Conservation (phyloP, 1,140 invertebrate species). For the Halyomorpha halys region DNA sequence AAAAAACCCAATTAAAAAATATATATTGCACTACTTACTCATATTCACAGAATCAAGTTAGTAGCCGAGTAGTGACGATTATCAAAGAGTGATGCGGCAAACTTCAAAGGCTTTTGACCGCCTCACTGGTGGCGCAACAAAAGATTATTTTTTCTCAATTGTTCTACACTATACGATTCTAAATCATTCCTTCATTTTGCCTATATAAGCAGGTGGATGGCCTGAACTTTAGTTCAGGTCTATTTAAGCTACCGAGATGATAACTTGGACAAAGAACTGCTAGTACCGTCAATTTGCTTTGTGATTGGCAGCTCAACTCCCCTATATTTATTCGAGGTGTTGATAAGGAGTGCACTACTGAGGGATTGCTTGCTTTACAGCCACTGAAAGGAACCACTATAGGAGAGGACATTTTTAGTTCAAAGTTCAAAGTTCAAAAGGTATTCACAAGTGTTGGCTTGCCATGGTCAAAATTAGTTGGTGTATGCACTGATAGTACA, state of each 20-base stretch:
- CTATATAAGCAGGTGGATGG: conserved; percentile 1
- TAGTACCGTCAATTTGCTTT: neutral
- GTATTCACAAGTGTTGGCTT: neutral
- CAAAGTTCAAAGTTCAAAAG: conserved; percentile 3
- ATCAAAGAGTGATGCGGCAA: neutral
- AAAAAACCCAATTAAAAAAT: too few relatives aligned
- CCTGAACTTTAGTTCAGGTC: neutral
- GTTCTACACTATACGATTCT: neutral
- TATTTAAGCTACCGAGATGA: neutral
- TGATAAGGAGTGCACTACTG: neutral
- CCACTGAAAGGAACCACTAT: neutral
- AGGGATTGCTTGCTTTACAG: neutral
- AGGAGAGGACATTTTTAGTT: conserved; percentile 4
- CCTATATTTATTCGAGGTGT: too few relatives aligned
- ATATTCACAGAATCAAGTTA: neutral
- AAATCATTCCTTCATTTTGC: neutral
- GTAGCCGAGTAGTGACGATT: neutral
- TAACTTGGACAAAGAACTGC: neutral
- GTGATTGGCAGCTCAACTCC: neutral
- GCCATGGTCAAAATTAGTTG: conserved; percentile 3
- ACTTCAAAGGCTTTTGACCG: too few relatives aligned
- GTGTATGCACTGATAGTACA: neutral
- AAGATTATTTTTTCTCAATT: neutral
- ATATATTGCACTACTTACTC: neutral
- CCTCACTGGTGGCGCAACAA: neutral